Conservation (phyloP, 1,140 invertebrate species). For the Ceratoteleas bidentatus region DNA sequence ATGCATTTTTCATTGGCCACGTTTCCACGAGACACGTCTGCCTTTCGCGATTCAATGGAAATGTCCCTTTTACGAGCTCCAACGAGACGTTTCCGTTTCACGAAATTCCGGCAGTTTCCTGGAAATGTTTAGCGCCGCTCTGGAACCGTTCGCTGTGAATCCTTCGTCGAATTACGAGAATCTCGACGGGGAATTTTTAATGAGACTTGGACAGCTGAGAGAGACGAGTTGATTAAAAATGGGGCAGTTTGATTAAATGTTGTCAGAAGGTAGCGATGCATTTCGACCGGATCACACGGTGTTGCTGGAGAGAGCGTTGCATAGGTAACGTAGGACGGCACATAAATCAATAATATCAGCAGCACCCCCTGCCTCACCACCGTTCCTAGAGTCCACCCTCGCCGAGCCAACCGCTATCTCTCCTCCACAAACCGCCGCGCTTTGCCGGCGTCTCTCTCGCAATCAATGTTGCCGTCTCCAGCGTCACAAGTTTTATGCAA, state of each 20-base stretch:
- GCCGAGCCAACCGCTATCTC: conserved; percentile 63
- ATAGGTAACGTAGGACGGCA: conserved; percentile 77
- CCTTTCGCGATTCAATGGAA: too few species aligned
- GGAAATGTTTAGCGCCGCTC: too few species aligned
- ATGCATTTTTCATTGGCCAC: too few species aligned
- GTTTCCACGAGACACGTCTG: too few species aligned
- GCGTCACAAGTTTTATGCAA: conserved; percentile 70
- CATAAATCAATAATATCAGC: conserved; percentile 81
- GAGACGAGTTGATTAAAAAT: conserved; percentile 12
- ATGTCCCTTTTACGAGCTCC: too few species aligned
- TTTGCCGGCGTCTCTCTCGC: conserved; percentile 73
- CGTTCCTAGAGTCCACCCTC: conserved; percentile 63
- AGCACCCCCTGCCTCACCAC: conserved; percentile 68
- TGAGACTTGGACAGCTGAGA: not conserved
- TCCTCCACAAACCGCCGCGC: conserved; percentile 68
- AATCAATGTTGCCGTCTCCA: conserved; percentile 78
- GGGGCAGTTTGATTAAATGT: conserved; percentile 37
- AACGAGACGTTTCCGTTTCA: too few species aligned
- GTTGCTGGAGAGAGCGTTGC: conserved; percentile 68
- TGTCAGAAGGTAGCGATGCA: conserved; percentile 58
- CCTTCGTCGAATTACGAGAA: not conserved
- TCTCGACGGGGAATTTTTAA: conserved; percentile 2
- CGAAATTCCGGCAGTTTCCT: too few species aligned
- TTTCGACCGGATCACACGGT: conserved; percentile 71
- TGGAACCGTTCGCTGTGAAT: not conserved